phyloP scores from a whole-genome alignment of 2,888 invertebrate species.

The Dascillus cervinus region DNA sequence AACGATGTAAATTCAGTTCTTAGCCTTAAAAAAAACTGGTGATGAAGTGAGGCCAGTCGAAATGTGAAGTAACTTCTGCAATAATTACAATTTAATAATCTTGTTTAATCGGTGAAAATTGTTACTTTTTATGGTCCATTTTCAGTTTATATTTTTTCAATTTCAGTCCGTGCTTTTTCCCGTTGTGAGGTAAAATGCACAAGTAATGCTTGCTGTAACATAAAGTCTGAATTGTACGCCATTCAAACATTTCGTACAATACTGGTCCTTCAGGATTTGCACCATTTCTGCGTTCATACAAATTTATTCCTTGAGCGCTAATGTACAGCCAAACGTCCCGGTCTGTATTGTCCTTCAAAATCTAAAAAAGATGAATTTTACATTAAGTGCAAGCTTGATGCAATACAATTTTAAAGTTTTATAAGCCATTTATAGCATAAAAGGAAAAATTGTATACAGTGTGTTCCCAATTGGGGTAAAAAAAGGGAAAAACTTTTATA shows the following conservation, averaged over 20 bases:
- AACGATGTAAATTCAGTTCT: conserved; percentile 65
- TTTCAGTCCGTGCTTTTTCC: conserved; percentile 47
- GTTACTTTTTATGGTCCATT: conserved; percentile 65
- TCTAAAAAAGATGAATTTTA: conserved; percentile 37
- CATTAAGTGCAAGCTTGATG: too few relatives aligned
- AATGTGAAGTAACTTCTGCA: conserved; percentile 66
- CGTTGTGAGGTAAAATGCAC: conserved; percentile 47
- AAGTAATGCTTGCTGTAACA: conserved; percentile 68
- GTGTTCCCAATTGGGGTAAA: too few relatives aligned
- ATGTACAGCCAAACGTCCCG: conserved; percentile 58
- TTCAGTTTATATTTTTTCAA: conserved; percentile 62
- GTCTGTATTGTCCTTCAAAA: conserved; percentile 50
- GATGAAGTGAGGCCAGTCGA: conserved; percentile 69
- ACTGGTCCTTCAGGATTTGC: conserved; percentile 38
- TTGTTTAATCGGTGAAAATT: conserved; percentile 9
- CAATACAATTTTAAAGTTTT: too few relatives aligned
- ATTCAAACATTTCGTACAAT: conserved; percentile 47
- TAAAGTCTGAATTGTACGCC: conserved; percentile 69
- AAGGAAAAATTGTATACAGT: too few relatives aligned
- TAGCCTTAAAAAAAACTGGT: conserved; percentile 65
- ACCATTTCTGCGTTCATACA: conserved; percentile 48
- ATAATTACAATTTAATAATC: conserved; percentile 12
- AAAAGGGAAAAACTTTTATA: too few relatives aligned
- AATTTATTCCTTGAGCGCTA: conserved; percentile 55
- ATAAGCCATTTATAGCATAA: too few relatives aligned